Base-by-base conservation (phyloP, 2,888 invertebrate genomes). In the Eulithis prunata region DNA sequence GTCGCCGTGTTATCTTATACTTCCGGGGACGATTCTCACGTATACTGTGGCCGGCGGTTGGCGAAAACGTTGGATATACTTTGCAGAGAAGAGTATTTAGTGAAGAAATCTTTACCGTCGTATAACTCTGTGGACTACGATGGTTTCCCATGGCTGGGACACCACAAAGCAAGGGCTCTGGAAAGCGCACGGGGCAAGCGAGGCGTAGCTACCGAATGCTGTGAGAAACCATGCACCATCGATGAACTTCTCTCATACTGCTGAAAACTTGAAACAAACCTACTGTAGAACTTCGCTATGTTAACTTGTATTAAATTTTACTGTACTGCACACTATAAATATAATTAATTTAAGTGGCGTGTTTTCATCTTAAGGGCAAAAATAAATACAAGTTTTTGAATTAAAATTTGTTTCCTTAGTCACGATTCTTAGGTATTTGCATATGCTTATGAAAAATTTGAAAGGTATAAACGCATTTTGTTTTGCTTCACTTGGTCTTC, bases 161-260 rank as follows among this genome's bases (percentile, higher is more conserved):
- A 59, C 0, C 66, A 67, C 13, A 56, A 47, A 46, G 63, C 70
- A 8, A 53, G 52, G 52, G 62, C 68, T n/a, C 13, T 70, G 47
- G 59, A 32, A 2, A 65, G 62, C 49, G 51, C 57, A 0, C 56
- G 70, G 13, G 64, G 68, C 41, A 72, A 70, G 43, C 64, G 70
- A 14, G 69, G 69, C 5, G 71, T 72, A 36, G 67, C 64, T 4
- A 60, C 60, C 41, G 70, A 70, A 38, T 72, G 72, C 70, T 70
- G 72, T n/a, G 61, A 70, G 0, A 72, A 72, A 52, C 55, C 70
- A 8, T 70, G 72, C 57, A 47, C 65, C 8, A 47, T 64, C 21
- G 55, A 53, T 46, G 72, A 69, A 55, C 65, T 70, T 5, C 38
- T 66, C 11, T 46, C 66, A 2, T 72, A 72, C 46, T 71, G 70